Evolutionary conservation across 2,113 vertebrate genomes (phyloP).

Genomic region (Hassar affinis): DNA sequence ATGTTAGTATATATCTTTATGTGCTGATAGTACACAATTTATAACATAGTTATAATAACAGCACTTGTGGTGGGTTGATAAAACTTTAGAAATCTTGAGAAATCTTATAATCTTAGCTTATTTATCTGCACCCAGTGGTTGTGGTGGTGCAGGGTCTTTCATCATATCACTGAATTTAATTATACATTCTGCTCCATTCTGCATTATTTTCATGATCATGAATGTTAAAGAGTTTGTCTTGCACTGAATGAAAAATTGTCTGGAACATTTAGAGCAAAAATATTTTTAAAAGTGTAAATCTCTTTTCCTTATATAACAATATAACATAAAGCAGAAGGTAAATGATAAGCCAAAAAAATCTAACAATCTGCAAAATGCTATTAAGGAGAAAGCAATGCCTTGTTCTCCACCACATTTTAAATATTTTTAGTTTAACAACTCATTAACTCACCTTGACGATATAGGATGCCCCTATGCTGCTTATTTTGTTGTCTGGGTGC

Average conservation of each 20-base stretch:
- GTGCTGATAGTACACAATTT: not conserved
- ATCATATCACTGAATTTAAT: conserved; percentile 63
- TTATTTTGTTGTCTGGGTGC: conserved; percentile 87
- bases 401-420: not conserved
- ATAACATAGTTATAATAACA: not conserved
- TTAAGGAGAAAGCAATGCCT: not conserved
- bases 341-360: not conserved
- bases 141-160: conserved; percentile 54
- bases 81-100: not conserved
- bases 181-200: conserved; percentile 59
- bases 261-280: not conserved
- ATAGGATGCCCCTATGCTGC: conserved; percentile 87
- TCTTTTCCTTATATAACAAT: not conserved
- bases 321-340: not conserved
- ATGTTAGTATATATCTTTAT: not conserved
- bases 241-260: not conserved
- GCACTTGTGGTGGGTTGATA: not conserved
- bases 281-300: not conserved
- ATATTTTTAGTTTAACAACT: not conserved
- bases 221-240: not conserved
- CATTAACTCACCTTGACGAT: conserved; percentile 86
- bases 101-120: no score
- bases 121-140: conserved; percentile 46
- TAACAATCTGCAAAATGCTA: conserved; percentile 6
- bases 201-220: not conserved